phyloP scores from a whole-genome alignment of 2,113 vertebrate genomes.

The Ceratotherium simum region DNA sequence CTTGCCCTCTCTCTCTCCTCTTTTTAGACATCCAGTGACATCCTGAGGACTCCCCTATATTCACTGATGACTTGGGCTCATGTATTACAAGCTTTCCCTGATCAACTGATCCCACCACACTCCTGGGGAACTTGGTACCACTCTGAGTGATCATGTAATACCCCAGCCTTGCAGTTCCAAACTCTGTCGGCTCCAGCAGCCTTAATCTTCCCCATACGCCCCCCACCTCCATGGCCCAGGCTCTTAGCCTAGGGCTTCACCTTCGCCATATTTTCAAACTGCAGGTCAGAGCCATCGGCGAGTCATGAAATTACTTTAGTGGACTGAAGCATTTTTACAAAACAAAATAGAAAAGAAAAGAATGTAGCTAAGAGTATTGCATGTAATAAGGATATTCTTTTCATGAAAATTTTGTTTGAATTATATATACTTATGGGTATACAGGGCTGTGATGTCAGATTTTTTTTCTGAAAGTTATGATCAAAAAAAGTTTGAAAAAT shows the following conservation, averaged over 20 bases:
- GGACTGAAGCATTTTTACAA: not conserved
- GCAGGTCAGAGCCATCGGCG: not conserved
- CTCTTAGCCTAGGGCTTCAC: not conserved
- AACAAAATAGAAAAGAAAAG: slow-evolving; percentile 12
- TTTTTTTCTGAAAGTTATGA: not conserved
- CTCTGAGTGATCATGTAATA: not conserved
- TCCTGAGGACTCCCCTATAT: too few species aligned
- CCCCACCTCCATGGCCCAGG: rapidly evolving
- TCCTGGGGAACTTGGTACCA: not conserved
- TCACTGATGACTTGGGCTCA: not conserved
- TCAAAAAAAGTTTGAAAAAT: not conserved
- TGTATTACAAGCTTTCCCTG: too few species aligned
- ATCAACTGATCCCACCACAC: not conserved
- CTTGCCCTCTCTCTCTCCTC: not conserved
- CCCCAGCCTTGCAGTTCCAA: rapidly evolving
- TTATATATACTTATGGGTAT: not conserved
- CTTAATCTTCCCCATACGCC: not conserved
- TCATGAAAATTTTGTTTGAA: not conserved
- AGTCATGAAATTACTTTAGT: not conserved
- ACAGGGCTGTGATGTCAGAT: not conserved
- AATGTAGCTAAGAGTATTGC: not conserved
- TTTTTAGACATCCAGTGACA: not conserved
- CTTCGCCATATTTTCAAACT: not conserved
- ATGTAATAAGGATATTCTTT: not conserved
- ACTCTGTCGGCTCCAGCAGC: too few species aligned